Conservation (phyloP, 1,140 invertebrate genomes). For the Drosophila malerkotliana region DNA sequence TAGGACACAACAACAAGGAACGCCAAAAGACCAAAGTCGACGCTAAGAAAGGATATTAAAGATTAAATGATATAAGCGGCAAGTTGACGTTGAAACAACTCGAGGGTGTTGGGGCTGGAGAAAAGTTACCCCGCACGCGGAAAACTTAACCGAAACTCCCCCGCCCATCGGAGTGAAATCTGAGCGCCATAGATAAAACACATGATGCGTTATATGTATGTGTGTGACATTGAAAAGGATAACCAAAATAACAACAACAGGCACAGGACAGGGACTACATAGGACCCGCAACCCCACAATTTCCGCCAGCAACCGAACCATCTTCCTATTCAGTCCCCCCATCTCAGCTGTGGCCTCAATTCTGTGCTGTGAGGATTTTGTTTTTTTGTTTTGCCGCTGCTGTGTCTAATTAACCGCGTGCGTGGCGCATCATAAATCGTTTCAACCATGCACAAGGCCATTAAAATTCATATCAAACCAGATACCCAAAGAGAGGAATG, state of each 20-base stretch:
- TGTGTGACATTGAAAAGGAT: constrained; percentile 80
- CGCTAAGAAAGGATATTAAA: constrained; percentile 80
- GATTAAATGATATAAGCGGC: constrained; percentile 80
- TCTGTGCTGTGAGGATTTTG: constrained; percentile 20
- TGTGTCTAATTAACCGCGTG: constrained; percentile 80
- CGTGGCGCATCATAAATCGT: constrained; percentile 80
- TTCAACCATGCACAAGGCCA: constrained; percentile 72
- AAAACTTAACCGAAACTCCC: constrained; percentile 15
- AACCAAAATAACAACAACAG: constrained; percentile 41
- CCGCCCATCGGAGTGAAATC: constrained; percentile 52
- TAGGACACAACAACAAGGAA: constrained; percentile 55
- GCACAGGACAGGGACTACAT: constrained; percentile 17
- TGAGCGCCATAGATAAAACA: constrained; percentile 61
- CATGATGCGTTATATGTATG: constrained; percentile 47
- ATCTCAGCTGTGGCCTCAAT: constrained; percentile 59
- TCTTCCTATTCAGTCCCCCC: constrained; percentile 11
- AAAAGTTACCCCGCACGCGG: constrained; percentile 28
- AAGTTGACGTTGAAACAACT: constrained; percentile 56
- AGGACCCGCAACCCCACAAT: not conserved
- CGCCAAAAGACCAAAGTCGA: constrained; percentile 74
- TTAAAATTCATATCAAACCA: constrained; percentile 71
- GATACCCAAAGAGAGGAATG: constrained; percentile 35
- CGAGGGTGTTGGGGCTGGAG: not conserved
- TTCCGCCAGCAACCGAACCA: constrained; percentile 5
- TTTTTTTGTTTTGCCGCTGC: constrained; percentile 26